Evolutionary conservation across 2,113 vertebrate genomes (phyloP), one percentile per base, ranked within the genome.

Genomic region (Cichladusa arquata): DNA sequence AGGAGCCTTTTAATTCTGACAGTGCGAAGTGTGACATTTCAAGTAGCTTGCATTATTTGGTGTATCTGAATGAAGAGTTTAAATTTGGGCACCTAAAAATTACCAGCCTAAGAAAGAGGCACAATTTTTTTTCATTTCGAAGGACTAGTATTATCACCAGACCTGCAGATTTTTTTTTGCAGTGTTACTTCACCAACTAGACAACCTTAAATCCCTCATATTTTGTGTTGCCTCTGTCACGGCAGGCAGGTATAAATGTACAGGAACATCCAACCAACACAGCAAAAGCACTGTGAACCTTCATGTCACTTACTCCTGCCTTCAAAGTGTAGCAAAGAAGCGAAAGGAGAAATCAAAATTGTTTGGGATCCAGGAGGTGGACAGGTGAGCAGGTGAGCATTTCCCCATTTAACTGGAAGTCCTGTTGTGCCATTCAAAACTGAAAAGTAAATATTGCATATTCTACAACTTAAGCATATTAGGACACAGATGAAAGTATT

Each of bases 261-360:
- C 2, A 4, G 2, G 1, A 47, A 25, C 15, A 44, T 23, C 3
- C 28, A 57, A 28, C 3, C 11, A 77, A 80, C 5, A 40, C 1
- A 51, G 29, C 3, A 60, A 45, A 81, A 58, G 45, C 28, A 1
- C 45, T 36, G 1, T 5, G 8, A 79, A 6, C 1, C 4, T 62
- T 51, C 5, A 17, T 60, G 76, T 65, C 2, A 13, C 7, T 65
- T 73, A 19, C 8, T 72, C 44, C 19, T 65, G 17, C 12, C 18
- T 81, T 84, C 36, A 65, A 70, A 79, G 4, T 8, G 2, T 9
- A 48, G 3, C 23, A 44, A 77, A 80, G 17, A 66, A 31, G 8
- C 40, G 2, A 3, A 6, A 64, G 16, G 9, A 56, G 48, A 51
- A 82, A 56, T 26, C 8, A 15, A 26, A 72, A 69, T 69, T 81